Percentiles rank a stretch among this genome's conserved stretches.
These are phyloP conservation scores for Drosophila heteroneura DNA, from an alignment of 2,888 invertebrate species.

Conservation along the genomic window DNA sequence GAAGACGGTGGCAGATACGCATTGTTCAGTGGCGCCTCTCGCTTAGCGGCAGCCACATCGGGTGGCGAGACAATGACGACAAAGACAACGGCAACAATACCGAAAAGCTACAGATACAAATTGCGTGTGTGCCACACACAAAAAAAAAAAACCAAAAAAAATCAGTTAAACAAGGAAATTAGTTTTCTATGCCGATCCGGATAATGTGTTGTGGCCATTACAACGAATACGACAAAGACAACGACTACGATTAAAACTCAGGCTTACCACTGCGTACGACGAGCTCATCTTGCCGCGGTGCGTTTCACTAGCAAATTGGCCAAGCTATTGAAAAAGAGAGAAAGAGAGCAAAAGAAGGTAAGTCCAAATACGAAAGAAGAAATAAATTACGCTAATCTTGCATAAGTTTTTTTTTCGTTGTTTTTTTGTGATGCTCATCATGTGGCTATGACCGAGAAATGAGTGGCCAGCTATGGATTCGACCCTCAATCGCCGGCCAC, in stretches of 20 bases:
- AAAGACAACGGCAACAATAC: conserved; percentile 47
- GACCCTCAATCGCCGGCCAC: conserved; percentile 47
- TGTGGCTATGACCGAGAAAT: conserved; percentile 50
- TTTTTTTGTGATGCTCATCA: conserved; percentile 17
- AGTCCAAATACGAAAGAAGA: conserved; percentile 28
- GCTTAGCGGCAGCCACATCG: conserved; percentile 80
- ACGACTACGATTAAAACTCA: neutral
- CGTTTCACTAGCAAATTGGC: conserved; percentile 54
- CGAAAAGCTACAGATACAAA: conserved; percentile 53
- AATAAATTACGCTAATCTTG: conserved; percentile 70
- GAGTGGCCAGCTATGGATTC: conserved; percentile 18
- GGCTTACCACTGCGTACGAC: conserved; percentile 77
- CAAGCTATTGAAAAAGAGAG: conserved; percentile 54
- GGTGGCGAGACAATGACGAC: conserved; percentile 49
- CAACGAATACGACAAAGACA: neutral
- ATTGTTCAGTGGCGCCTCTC: conserved; percentile 84
- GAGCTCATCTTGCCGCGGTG: conserved; percentile 67
- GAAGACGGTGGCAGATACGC: conserved; percentile 83
- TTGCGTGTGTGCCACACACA: neutral
- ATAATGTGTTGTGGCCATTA: conserved; percentile 27
- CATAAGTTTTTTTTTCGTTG: conserved; percentile 50
- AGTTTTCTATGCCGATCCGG: conserved; percentile 59
- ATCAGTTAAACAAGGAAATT: conserved; percentile 68
- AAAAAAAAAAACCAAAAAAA: neutral
- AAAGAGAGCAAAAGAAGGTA: conserved; percentile 41